A percentile compares a stretch with the other conserved stretches of the same genome.
Conservation (phyloP, 1,140 invertebrate species). For the Acromyrmex echinatior region DNA sequence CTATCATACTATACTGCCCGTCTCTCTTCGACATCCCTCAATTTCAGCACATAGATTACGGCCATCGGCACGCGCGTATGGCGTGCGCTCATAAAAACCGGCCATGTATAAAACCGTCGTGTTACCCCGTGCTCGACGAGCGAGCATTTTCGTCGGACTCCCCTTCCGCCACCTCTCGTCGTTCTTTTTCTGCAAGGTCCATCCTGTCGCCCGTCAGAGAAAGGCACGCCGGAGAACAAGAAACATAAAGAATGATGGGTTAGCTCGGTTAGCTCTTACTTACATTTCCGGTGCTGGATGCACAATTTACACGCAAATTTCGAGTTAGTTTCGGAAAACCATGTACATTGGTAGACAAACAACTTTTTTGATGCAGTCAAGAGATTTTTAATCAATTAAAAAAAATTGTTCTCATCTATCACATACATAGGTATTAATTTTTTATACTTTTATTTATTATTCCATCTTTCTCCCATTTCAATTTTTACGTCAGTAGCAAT, state of each 20-base stretch:
- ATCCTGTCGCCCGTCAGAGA: conserved; percentile 59
- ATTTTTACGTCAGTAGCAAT: not conserved
- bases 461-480: too few species aligned
- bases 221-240: conserved; percentile 50
- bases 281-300: conserved; percentile 13
- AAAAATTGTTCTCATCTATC: not conserved
- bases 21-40: conserved; percentile 47
- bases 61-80: conserved; percentile 62
- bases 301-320: conserved; percentile 48
- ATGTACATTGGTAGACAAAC: not conserved
- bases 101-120: conserved; percentile 65
- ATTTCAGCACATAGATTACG: conserved; percentile 68
- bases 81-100: conserved; percentile 59
- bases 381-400: not conserved
- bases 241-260: conserved; percentile 55
- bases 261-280: conserved; percentile 36
- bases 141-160: conserved; percentile 55
- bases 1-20: not conserved
- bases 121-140: conserved; percentile 57
- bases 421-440: not conserved
- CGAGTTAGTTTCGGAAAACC: conserved; percentile 1
- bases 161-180: not conserved
- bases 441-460: not conserved
- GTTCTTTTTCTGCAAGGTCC: conserved; percentile 55
- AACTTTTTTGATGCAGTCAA: not conserved